These are phyloP conservation scores for Xenops minutus DNA, from an alignment of 2,797 vertebrate genomes.

Conservation along the genomic window DNA sequence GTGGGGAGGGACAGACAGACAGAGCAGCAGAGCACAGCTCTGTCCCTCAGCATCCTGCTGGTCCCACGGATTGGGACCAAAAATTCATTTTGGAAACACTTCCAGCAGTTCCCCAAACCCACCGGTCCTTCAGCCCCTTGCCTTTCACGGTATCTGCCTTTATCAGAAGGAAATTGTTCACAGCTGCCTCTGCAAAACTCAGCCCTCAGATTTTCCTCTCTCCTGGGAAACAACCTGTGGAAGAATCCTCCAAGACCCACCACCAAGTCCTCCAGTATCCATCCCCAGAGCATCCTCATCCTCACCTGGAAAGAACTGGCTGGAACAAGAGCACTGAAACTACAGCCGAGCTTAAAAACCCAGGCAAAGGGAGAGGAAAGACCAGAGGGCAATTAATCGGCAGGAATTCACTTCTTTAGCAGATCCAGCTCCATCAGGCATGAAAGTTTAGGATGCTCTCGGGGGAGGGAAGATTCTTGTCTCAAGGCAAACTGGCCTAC, in stretches of 20 bases:
- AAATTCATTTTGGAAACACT: background rate
- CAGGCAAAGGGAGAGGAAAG: background rate
- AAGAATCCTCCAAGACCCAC: background rate
- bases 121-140: background rate
- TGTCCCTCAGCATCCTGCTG: background rate
- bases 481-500: slow-evolving; percentile 49
- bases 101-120: background rate
- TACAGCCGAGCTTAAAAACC: background rate
- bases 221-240: background rate
- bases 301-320: background rate
- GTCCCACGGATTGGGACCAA: background rate
- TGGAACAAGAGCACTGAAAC: background rate
- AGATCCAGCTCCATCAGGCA: background rate
- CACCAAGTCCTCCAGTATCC: background rate
- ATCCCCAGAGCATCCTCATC: background rate
- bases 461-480: slow-evolving; percentile 26
- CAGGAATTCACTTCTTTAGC: background rate
- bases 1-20: background rate
- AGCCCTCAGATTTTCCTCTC: background rate
- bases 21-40: background rate
- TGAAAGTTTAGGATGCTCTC: background rate
- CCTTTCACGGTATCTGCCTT: background rate
- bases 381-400: background rate
- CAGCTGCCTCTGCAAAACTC: background rate
- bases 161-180: background rate